A percentile compares a stretch with the other conserved stretches of the same genome.
Evolutionary conservation across 2,113 vertebrate genomes (phyloP).

Genomic region (Phalacrocorax aristotelis): DNA sequence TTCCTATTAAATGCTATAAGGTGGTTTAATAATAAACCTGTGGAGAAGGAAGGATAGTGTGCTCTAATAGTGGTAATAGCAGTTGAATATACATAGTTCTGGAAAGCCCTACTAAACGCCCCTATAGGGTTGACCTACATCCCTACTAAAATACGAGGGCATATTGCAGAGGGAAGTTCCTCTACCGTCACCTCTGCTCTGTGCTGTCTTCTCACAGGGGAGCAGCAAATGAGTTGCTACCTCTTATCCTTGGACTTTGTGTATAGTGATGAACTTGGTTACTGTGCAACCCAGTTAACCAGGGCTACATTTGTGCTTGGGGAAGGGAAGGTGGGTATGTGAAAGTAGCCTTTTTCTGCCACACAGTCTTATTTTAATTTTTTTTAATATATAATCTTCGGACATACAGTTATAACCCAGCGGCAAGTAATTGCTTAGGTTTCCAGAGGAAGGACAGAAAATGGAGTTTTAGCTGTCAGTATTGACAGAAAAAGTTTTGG

Average conservation of each 20-base stretch:
- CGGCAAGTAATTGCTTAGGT: neutral
- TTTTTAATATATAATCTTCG: neutral
- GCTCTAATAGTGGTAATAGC: neutral
- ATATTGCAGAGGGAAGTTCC: neutral
- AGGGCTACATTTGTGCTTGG: neutral
- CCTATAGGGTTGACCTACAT: too few species aligned
- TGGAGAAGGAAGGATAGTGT: neutral
- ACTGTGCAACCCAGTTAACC: neutral
- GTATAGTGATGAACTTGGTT: neutral
- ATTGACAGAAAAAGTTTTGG: neutral
- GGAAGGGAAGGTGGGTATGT: neutral
- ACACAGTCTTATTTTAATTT: neutral
- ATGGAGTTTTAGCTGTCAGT: neutral
- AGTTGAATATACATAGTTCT: neutral
- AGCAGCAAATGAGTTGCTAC: neutral
- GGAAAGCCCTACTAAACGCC: neutral
- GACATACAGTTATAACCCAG: neutral
- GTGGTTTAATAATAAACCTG: neutral
- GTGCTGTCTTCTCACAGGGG: neutral
- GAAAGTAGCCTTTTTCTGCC: neutral
- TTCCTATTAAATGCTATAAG: neutral
- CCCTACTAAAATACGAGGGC: neutral
- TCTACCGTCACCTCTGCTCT: neutral
- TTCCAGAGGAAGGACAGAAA: neutral
- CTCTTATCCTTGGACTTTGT: neutral